A percentile compares a stretch with the other conserved stretches of the same genome.
phyloP scores from a whole-genome alignment of 2,797 vertebrate species.

The Hapalemur alaotrensis region DNA sequence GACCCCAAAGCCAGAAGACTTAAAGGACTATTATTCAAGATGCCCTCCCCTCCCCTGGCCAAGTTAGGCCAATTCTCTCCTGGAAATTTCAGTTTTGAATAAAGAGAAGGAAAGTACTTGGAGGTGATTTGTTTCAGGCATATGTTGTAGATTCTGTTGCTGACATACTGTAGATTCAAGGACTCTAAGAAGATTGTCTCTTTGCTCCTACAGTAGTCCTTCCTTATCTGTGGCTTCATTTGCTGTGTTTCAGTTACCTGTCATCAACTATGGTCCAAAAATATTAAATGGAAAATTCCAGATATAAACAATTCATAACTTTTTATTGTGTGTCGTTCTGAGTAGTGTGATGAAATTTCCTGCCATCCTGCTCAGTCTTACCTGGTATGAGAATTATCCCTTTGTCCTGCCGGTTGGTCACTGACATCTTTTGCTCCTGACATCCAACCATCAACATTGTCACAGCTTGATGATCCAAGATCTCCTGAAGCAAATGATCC shows the following conservation, averaged over 20 bases:
- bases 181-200: not conserved
- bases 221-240: not conserved
- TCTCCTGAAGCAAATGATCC: not conserved
- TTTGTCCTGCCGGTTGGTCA: not conserved
- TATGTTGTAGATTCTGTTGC: not conserved
- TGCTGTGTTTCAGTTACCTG: not conserved
- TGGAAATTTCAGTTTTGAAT: not conserved
- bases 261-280: not conserved
- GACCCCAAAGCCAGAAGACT: not conserved
- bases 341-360: not conserved
- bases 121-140: not conserved
- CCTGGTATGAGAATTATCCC: not conserved
- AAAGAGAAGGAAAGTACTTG: not conserved
- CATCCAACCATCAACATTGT: not conserved
- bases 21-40: not conserved
- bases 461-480: not conserved
- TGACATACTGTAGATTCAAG: not conserved
- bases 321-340: not conserved
- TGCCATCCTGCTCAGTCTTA: not conserved
- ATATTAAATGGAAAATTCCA: not conserved
- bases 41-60: not conserved
- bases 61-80: not conserved
- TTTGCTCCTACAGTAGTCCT: not conserved
- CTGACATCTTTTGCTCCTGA: not conserved
- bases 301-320: not conserved